A percentile compares a stretch with the other conserved stretches of the same genome.
These are phyloP conservation scores for Elanoides forficatus DNA, from an alignment of 2,113 vertebrate genomes.

Conservation along the genomic window DNA sequence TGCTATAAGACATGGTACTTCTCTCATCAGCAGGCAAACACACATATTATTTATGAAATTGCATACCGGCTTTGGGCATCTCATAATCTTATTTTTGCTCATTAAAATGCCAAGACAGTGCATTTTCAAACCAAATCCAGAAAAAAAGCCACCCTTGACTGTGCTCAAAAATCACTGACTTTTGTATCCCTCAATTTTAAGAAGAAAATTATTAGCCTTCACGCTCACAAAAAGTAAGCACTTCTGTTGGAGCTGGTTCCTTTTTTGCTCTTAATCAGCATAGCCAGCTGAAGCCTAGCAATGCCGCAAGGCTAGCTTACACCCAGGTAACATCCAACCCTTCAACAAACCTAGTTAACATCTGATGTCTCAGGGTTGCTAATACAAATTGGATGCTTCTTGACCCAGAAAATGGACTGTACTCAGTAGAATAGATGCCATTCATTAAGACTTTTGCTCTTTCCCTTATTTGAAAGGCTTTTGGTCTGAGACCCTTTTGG, in stretches of 20 bases:
- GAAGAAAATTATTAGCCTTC: not conserved
- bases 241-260: not conserved
- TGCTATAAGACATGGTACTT: not conserved
- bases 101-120: not conserved
- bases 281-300: not conserved
- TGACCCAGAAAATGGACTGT: not conserved
- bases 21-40: not conserved
- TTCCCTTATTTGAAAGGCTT: conserved; percentile 13
- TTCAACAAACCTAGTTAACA: not conserved
- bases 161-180: not conserved
- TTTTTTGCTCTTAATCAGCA: not conserved
- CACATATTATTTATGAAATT: not conserved
- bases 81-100: not conserved
- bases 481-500: not conserved
- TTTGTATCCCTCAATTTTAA: not conserved
- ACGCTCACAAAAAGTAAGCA: not conserved
- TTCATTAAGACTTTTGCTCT: not conserved
- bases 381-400: not conserved
- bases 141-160: not conserved
- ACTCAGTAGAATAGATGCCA: not conserved
- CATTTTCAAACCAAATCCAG: not conserved
- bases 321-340: not conserved
- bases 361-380: not conserved
- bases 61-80: not conserved
- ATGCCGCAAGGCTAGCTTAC: not conserved